Evolutionary conservation across 2,888 invertebrate genomes (phyloP).

Genomic region (Sarcophaga rosellei): DNA sequence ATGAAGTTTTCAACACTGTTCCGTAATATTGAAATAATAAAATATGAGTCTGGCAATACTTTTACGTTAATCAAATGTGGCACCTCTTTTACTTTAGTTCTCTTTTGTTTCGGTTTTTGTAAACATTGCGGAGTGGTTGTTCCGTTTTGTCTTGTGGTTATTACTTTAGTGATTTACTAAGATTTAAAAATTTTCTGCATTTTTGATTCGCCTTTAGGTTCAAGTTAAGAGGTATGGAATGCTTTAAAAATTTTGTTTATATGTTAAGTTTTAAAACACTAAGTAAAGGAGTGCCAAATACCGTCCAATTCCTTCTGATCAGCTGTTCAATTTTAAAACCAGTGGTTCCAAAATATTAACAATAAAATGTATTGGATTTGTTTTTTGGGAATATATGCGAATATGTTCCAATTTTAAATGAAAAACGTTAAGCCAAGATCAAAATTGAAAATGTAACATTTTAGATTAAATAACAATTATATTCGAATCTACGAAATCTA

Average conservation of each 20-base stretch:
- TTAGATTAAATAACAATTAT: too few species aligned
- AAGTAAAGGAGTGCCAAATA: background rate
- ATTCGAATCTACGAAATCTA: too few species aligned
- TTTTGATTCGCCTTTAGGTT: background rate
- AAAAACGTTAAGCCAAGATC: too few species aligned
- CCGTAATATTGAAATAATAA: background rate
- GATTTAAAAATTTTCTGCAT: background rate
- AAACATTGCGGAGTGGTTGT: constrained; percentile 23
- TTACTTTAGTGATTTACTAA: background rate
- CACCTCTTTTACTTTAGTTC: constrained; percentile 27
- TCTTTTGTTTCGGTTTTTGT: constrained; percentile 25
- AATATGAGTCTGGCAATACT: background rate
- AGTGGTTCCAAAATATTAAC: background rate
- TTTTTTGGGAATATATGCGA: too few species aligned
- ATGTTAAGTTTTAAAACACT: too few species aligned
- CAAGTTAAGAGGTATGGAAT: background rate
- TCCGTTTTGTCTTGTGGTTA: background rate
- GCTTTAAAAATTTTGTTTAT: too few species aligned
- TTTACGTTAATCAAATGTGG: constrained; percentile 5
- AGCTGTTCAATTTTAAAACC: background rate
- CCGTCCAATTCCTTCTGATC: background rate
- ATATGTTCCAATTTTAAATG: too few species aligned
- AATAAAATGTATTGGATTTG: background rate
- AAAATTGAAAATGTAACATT: too few species aligned
- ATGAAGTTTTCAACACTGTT: too few species aligned